Conservation (phyloP, 30 jellyfish, hydroid and myxozoan species). For the Clytia hemisphaerica region DNA sequence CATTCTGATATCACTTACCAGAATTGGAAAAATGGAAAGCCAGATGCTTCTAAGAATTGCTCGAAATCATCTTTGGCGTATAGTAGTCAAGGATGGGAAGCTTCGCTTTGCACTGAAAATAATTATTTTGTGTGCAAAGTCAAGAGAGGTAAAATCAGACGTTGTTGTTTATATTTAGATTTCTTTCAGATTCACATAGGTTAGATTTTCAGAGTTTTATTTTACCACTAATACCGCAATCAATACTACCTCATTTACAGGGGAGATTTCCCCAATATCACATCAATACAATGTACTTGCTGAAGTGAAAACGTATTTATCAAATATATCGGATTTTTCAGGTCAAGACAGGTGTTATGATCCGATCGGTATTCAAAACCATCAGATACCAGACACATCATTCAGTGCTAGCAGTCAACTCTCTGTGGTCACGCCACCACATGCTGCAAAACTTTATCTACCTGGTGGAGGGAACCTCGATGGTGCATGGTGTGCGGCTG, state of each 20-base stretch:
- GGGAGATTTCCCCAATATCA: too few relatives aligned
- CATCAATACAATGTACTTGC: too few relatives aligned
- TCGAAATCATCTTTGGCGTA: slow-evolving; percentile 44
- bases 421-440: slow-evolving; percentile 68
- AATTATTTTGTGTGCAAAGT: slow-evolving; percentile 60
- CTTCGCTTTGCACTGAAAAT: slow-evolving; percentile 42
- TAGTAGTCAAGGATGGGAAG: slow-evolving; percentile 40
- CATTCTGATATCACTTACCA: slow-evolving; percentile 8
- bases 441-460: slow-evolving; percentile 63
- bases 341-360: slow-evolving; percentile 78
- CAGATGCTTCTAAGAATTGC: slow-evolving; percentile 17
- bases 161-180: background rate
- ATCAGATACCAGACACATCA: slow-evolving; percentile 34
- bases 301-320: too few relatives aligned
- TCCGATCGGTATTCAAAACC: slow-evolving; percentile 82
- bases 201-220: too few relatives aligned
- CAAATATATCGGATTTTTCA: too few relatives aligned
- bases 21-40: slow-evolving; percentile 47
- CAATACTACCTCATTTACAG: too few relatives aligned
- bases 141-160: slow-evolving; percentile 51
- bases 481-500: slow-evolving; percentile 94
- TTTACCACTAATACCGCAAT: too few relatives aligned
- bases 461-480: slow-evolving; percentile 41
- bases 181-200: too few relatives aligned
- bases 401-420: slow-evolving; percentile 57